Conservation (phyloP, 37 sponge, comb jelly and placozoan species). For the Oopsacas minuta region DNA sequence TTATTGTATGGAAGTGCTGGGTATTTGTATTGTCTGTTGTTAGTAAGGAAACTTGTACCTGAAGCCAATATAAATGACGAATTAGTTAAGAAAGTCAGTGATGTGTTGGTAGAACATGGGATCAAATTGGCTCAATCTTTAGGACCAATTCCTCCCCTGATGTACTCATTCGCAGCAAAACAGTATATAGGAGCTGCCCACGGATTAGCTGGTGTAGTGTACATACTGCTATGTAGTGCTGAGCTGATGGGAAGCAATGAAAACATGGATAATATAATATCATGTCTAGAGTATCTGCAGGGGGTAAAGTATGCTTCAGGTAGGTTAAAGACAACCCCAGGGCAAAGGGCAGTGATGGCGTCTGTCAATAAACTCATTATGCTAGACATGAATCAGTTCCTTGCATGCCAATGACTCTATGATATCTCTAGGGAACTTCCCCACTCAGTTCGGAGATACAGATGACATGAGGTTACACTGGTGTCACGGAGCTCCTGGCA, state of each 20-base stretch:
- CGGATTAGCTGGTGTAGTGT: constrained; percentile 39
- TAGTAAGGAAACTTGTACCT: constrained; percentile 32
- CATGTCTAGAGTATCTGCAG: not conserved
- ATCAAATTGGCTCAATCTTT: not conserved
- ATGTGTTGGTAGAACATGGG: not conserved
- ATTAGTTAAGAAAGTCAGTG: not conserved
- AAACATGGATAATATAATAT: not conserved
- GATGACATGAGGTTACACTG: constrained; percentile 52
- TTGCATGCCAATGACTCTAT: too few relatives aligned
- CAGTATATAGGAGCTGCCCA: constrained; percentile 55
- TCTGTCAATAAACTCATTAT: too few relatives aligned
- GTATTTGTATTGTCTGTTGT: constrained; percentile 36
- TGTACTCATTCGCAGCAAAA: constrained; percentile 27
- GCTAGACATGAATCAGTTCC: too few relatives aligned
- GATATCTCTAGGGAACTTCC: constrained; percentile 45
- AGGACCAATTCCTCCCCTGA: constrained; percentile 16
- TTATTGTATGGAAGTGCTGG: constrained; percentile 49
- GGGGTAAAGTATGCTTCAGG: not conserved
- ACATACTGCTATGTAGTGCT: constrained; percentile 23
- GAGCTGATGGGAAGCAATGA: not conserved
- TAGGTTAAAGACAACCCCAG: too few relatives aligned
- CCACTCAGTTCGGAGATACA: not conserved
- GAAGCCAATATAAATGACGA: not conserved
- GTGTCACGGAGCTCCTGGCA: constrained; percentile 72
- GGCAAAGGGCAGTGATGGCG: too few relatives aligned